Conservation (phyloP, 2,113 vertebrate genomes). For the Sapayoa aenigma region DNA sequence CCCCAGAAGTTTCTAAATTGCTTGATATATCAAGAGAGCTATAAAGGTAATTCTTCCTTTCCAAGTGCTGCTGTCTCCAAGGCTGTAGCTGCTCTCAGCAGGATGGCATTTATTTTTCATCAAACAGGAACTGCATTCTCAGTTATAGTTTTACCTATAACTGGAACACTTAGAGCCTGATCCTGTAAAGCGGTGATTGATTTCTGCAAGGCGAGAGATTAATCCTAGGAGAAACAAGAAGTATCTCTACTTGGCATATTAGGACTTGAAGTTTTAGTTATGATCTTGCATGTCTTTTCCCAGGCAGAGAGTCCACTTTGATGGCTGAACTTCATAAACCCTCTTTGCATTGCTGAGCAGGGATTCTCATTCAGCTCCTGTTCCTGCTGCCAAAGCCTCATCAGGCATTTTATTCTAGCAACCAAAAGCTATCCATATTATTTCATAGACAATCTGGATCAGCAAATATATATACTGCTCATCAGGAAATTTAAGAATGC, state of each 20-base stretch:
- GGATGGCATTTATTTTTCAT: background rate
- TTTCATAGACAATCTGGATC: background rate
- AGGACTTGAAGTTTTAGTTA: background rate
- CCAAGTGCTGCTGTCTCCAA: background rate
- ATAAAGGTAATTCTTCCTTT: background rate
- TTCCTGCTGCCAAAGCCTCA: background rate
- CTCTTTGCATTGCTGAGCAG: background rate
- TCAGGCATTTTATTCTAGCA: background rate
- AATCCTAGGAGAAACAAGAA: background rate
- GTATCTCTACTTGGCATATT: background rate
- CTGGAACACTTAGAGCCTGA: background rate
- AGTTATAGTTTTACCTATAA: background rate
- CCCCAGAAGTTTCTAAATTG: background rate
- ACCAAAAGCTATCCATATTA: background rate
- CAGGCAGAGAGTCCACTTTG: background rate
- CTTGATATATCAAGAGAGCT: background rate
- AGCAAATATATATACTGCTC: background rate
- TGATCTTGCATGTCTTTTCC: background rate
- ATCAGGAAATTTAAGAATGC: slow-evolving; percentile 1
- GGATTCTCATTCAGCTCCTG: background rate
- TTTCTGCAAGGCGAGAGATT: background rate
- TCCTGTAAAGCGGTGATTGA: background rate
- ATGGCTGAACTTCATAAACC: background rate
- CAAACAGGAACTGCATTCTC: background rate
- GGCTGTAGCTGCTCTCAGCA: background rate